These are phyloP conservation scores for Drosophila orosa DNA, from an alignment of 1,140 invertebrate genomes.

Conservation along the genomic window DNA sequence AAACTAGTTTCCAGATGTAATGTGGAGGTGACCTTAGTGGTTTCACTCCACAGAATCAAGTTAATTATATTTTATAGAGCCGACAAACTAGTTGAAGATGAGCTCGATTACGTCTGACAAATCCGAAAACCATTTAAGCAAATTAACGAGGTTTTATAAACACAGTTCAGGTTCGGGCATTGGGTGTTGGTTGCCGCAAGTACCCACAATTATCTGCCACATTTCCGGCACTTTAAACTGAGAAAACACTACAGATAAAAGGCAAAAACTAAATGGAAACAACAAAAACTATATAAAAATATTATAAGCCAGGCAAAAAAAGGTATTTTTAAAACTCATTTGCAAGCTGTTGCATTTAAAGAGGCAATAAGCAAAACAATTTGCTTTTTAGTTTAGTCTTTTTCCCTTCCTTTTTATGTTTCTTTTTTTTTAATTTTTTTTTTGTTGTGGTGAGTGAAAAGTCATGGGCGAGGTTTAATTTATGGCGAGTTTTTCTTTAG, in stretches of 20 bases:
- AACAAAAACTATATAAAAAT: constrained; percentile 8
- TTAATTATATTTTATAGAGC: constrained; percentile 19
- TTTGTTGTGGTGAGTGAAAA: constrained; percentile 15
- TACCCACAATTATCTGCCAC: constrained; percentile 16
- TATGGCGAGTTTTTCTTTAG: constrained; percentile 40
- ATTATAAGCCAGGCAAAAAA: constrained; percentile 24
- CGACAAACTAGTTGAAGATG: constrained; percentile 36
- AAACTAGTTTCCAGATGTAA: constrained; percentile 42
- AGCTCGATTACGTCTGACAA: constrained; percentile 19
- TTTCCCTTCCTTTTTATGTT: constrained; percentile 30
- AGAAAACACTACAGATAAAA: constrained; percentile 36
- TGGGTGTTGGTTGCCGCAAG: constrained; percentile 12
- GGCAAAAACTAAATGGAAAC: constrained; percentile 15
- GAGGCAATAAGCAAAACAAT: constrained; percentile 28
- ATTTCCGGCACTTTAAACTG: constrained; percentile 72
- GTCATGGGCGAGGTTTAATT: constrained; percentile 48
- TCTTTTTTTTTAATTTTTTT: neutral
- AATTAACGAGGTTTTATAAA: constrained; percentile 41
- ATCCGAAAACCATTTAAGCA: constrained; percentile 39
- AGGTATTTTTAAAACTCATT: constrained; percentile 52
- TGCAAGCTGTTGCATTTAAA: constrained; percentile 48
- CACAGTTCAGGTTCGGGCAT: constrained; percentile 17
- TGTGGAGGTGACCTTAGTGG: constrained; percentile 34
- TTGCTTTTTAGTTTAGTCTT: constrained; percentile 18
- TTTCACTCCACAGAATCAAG: constrained; percentile 25